phyloP scores from a whole-genome alignment of 2,797 vertebrate genomes.

The Dendrocincla fuliginosa region DNA sequence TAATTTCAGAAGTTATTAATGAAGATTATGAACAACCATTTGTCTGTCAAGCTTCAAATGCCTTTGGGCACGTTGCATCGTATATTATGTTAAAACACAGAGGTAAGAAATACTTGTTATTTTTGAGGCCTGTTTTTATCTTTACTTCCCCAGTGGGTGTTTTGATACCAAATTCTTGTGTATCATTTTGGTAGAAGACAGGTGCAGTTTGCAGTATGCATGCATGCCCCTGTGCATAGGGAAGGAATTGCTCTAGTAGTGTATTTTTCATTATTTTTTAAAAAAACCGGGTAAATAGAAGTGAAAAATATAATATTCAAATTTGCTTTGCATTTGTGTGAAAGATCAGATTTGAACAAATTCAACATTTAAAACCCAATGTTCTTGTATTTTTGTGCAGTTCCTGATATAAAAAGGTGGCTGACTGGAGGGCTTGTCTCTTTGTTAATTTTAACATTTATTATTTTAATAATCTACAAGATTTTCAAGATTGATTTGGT shows the following conservation, averaged over 20 bases:
- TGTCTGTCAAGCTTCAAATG: slow-evolving; percentile 64
- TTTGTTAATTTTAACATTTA: slow-evolving; percentile 69
- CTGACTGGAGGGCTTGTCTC: slow-evolving; percentile 70
- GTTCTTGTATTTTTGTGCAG: slow-evolving; percentile 62
- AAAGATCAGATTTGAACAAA: not conserved
- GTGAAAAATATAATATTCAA: not conserved
- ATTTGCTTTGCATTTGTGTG: not conserved
- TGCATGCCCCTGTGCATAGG: not conserved
- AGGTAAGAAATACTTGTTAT: slow-evolving; percentile 49
- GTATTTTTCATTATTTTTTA: not conserved
- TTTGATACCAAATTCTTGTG: not conserved
- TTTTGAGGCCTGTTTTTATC: not conserved
- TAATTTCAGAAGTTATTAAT: slow-evolving; percentile 72
- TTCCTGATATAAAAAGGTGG: slow-evolving; percentile 65
- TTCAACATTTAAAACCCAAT: not conserved
- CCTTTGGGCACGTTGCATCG: slow-evolving; percentile 60
- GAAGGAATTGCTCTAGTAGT: not conserved
- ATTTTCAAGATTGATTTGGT: slow-evolving; percentile 88
- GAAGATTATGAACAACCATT: slow-evolving; percentile 75
- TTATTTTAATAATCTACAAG: slow-evolving; percentile 75
- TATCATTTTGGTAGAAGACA: not conserved
- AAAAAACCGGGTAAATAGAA: not conserved
- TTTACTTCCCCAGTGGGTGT: not conserved
- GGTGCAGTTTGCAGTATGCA: not conserved
- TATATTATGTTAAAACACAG: slow-evolving; percentile 65